Evolutionary conservation across 2,113 vertebrate species (phyloP), one percentile per base, ranked within the genome.

Genomic region (Atrichornis clamosus): DNA sequence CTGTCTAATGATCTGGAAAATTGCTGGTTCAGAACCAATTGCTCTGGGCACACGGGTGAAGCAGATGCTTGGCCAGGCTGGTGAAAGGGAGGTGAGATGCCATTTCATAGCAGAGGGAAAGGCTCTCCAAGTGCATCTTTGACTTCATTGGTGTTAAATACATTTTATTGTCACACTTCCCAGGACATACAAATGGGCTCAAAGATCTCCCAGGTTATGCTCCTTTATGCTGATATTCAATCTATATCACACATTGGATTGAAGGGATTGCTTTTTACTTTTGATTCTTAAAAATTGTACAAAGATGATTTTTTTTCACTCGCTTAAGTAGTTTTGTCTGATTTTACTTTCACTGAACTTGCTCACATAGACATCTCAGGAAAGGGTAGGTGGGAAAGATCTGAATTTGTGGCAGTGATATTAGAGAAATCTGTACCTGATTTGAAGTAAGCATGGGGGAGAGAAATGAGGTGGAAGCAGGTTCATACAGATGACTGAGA

Each of bases 1-100:
- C 44, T 39, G 63, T 23, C 46, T 84, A 76, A 84, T 35, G 72
- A 46, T 56, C 41, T 69, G 81, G 63, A 74, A 87, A 88, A 90
- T 6, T 44, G 33, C 33, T 76, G 28, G 32, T 90, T 83, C 62
- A 58, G 62, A 83, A 83, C 26, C 41, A 33, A 13, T 41, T 13
- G 1, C 37, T 47, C 58, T n/a, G 1, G 35, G 32, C 42, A 22
- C 23, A 59, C 7, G 8, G 2, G 49, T 68, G 62, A 58, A 78
- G 37, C 13, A 46, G 52, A 37, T 26, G 26, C 26, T 81, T 30
- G 19, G 65, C 56, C 49, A 62, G 35, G 55, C 35, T 83, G n/a
- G 28, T 42, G 62, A 44, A 55, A 55, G 47, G 19, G 33, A 62
- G 22, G 33, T 1, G 5, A 72, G 13, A 15, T 5, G 3, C 18